phyloP scores from a whole-genome alignment of 2,888 invertebrate species.

The Gastracanthus pulcherrimus region DNA sequence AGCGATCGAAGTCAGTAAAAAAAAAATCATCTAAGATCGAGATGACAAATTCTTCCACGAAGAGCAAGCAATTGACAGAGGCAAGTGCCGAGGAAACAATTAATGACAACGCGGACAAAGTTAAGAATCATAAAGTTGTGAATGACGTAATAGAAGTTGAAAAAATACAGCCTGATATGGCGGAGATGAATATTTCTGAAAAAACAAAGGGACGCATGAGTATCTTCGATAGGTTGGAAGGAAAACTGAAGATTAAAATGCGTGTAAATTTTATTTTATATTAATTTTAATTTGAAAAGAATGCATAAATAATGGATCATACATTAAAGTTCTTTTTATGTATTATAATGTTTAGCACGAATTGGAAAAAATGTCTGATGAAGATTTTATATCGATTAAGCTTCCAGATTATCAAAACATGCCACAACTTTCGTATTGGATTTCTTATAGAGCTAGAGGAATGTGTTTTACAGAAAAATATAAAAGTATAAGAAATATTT shows the following conservation, averaged over 20 bases:
- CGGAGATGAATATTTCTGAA: too few species aligned
- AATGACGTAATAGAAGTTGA: background rate
- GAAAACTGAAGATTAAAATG: slow-evolving; percentile 10
- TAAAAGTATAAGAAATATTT: slow-evolving; percentile 59
- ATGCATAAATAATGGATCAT: background rate
- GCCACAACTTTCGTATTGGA: slow-evolving; percentile 71
- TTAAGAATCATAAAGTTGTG: background rate
- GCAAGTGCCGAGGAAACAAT: background rate
- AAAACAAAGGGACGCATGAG: background rate
- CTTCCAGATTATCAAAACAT: slow-evolving; percentile 69
- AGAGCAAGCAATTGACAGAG: background rate
- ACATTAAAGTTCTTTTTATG: background rate
- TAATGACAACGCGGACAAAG: background rate
- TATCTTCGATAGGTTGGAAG: slow-evolving; percentile 6
- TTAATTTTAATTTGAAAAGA: background rate
- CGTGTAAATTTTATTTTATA: slow-evolving; percentile 3
- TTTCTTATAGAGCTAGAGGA: slow-evolving; percentile 69
- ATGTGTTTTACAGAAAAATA: slow-evolving; percentile 56
- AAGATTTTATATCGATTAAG: slow-evolving; percentile 69
- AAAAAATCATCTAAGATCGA: background rate
- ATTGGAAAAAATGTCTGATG: slow-evolving; percentile 67
- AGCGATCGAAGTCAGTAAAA: background rate
- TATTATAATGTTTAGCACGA: slow-evolving; percentile 63
- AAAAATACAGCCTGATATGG: background rate
- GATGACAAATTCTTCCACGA: background rate